phyloP scores from a whole-genome alignment of 1,140 invertebrate genomes.

The Heliconius himera region DNA sequence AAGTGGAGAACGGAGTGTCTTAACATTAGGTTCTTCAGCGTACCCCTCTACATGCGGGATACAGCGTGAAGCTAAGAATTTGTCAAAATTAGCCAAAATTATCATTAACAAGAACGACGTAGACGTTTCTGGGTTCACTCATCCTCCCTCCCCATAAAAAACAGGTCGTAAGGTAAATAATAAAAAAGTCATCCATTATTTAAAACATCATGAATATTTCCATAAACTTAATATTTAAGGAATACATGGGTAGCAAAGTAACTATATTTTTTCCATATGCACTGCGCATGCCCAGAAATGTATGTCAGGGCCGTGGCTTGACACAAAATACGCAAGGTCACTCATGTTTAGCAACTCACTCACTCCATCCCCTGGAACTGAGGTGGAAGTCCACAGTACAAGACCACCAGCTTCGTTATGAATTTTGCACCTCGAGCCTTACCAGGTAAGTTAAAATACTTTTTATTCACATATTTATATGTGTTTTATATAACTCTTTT shows the following conservation, averaged over 20 bases:
- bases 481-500: not conserved
- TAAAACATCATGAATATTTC: not conserved
- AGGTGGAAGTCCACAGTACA: not conserved
- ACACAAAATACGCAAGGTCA: slow-evolving; percentile 65
- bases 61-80: too few relatives aligned
- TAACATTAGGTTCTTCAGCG: too few relatives aligned
- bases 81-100: too few relatives aligned
- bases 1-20: too few relatives aligned
- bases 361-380: slow-evolving; percentile 34
- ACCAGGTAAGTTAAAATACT: slow-evolving; percentile 10
- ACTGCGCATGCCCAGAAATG: slow-evolving; percentile 64
- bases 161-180: not conserved
- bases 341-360: slow-evolving; percentile 64
- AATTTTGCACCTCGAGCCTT: slow-evolving; percentile 30
- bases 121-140: too few relatives aligned
- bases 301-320: slow-evolving; percentile 71
- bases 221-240: not conserved
- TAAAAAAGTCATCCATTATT: not conserved
- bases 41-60: too few relatives aligned
- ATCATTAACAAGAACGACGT: too few relatives aligned
- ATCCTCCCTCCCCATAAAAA: not conserved
- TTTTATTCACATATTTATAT: not conserved
- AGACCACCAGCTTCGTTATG: slow-evolving; percentile 10
- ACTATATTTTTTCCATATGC: slow-evolving; percentile 50
- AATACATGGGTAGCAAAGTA: not conserved